Percentiles rank a stretch among this genome's conserved stretches.
Evolutionary conservation across 2,888 invertebrate genomes (phyloP).

Genomic region (Acronicta alni): DNA sequence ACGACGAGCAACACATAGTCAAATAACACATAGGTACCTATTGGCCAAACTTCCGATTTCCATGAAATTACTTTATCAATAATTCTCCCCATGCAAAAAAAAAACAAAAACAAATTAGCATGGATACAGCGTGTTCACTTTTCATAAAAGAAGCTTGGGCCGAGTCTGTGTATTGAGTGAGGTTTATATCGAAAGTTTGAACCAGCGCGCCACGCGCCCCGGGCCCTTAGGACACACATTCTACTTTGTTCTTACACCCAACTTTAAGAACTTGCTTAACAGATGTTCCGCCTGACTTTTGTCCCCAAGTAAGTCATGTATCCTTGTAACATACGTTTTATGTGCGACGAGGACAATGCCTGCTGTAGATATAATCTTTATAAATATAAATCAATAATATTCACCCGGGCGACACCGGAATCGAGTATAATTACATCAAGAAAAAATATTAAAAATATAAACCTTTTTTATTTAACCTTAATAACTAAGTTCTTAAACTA

Average conservation of each 20-base stretch:
- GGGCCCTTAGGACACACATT: conserved; percentile 78
- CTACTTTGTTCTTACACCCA: conserved; percentile 80
- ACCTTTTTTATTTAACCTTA: too few species aligned
- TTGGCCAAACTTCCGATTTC: too few species aligned
- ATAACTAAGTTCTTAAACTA: too few species aligned
- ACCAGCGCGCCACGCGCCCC: conserved; percentile 51
- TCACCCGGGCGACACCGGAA: too few species aligned
- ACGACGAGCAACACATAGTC: too few species aligned
- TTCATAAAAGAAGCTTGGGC: conserved; percentile 53
- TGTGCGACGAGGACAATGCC: conserved; percentile 57
- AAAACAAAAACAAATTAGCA: conserved; percentile 21
- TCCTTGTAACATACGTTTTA: conserved; percentile 67
- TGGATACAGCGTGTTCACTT: conserved; percentile 39
- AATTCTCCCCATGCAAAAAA: neutral
- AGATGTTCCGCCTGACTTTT: conserved; percentile 82
- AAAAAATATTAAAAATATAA: too few species aligned
- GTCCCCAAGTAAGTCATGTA: conserved; percentile 75
- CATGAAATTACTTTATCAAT: neutral
- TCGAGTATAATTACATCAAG: too few species aligned
- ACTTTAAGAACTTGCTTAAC: conserved; percentile 83
- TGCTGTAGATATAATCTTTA: conserved; percentile 31
- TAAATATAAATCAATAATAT: too few species aligned
- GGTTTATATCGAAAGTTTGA: conserved; percentile 78
- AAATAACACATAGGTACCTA: too few species aligned
- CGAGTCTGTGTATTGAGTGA: conserved; percentile 68